A percentile compares a stretch with the other conserved stretches of the same genome.
These are phyloP conservation scores for Centruroides sculpturatus DNA, from an alignment of 1,140 invertebrate genomes.

Conservation along the genomic window DNA sequence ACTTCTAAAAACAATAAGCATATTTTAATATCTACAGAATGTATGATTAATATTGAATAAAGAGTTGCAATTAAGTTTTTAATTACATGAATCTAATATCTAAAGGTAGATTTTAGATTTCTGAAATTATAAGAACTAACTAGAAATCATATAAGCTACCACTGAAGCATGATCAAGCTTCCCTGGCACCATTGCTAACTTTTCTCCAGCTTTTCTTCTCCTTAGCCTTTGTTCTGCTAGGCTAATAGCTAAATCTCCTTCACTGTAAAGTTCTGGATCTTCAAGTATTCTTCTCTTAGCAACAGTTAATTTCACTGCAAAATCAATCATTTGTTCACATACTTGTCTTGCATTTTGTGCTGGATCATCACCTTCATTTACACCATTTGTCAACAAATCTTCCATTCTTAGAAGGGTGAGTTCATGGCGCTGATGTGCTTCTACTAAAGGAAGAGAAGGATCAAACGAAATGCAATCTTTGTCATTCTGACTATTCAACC, in stretches of 20 bases:
- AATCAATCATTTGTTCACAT: constrained; percentile 60
- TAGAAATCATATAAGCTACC: constrained; percentile 16
- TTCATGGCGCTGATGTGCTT: constrained; percentile 63
- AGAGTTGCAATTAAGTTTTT: too few relatives aligned
- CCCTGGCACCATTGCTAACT: constrained; percentile 60
- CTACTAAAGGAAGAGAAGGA: constrained; percentile 45
- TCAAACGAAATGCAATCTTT: constrained; percentile 4
- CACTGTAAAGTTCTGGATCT: constrained; percentile 61
- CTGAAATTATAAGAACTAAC: neutral
- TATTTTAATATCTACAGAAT: too few relatives aligned
- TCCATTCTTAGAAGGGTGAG: constrained; percentile 62
- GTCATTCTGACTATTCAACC: neutral
- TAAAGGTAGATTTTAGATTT: neutral
- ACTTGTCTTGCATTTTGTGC: constrained; percentile 42
- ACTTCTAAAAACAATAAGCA: too few relatives aligned
- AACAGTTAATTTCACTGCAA: constrained; percentile 47
- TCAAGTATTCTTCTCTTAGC: constrained; percentile 64
- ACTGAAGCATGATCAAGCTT: constrained; percentile 79
- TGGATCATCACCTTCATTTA: constrained; percentile 37
- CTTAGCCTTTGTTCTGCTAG: constrained; percentile 38
- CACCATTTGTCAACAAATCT: constrained; percentile 56
- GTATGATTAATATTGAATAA: too few relatives aligned
- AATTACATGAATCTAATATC: too few relatives aligned
- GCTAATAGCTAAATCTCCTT: constrained; percentile 30
- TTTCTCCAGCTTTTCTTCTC: constrained; percentile 53